Evolutionary conservation across 2,888 invertebrate genomes (phyloP).

Genomic region (Drosophila austrosaltans): DNA sequence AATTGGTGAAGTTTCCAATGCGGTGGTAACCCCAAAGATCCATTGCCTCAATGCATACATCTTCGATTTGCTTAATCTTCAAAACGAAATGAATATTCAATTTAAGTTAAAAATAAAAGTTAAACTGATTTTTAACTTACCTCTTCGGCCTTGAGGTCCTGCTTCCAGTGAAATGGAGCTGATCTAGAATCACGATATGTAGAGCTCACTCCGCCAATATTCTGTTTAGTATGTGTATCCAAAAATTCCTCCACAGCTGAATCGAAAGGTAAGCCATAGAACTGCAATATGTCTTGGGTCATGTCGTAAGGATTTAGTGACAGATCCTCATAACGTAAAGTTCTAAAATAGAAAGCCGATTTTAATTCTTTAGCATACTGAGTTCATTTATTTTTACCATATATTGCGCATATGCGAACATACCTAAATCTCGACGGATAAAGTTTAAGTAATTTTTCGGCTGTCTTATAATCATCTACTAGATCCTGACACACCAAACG

Average conservation of each 20-base stretch:
- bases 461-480: constrained; percentile 91
- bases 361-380: too few species aligned
- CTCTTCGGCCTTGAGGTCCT: constrained; percentile 89
- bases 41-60: constrained; percentile 91
- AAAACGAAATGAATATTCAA: background rate
- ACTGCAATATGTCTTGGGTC: constrained; percentile 89
- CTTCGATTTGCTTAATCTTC: constrained; percentile 85
- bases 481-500: constrained; percentile 91
- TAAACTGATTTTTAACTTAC: constrained; percentile 82
- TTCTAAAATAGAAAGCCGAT: constrained; percentile 84
- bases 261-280: constrained; percentile 89
- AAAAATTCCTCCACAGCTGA: constrained; percentile 89
- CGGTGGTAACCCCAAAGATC: constrained; percentile 91
- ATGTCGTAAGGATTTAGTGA: constrained; percentile 89
- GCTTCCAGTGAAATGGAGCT: constrained; percentile 94
- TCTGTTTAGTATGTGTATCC: constrained; percentile 91
- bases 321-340: constrained; percentile 92
- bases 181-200: constrained; percentile 93
- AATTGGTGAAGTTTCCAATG: constrained; percentile 86
- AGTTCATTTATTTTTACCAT: background rate
- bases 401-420: constrained; percentile 55
- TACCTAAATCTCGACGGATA: constrained; percentile 91
- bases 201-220: constrained; percentile 92
- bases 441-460: constrained; percentile 87
- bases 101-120: background rate